Evolutionary conservation across 2,797 vertebrate species (phyloP).

Genomic region (Hippopotamyrus pictus): DNA sequence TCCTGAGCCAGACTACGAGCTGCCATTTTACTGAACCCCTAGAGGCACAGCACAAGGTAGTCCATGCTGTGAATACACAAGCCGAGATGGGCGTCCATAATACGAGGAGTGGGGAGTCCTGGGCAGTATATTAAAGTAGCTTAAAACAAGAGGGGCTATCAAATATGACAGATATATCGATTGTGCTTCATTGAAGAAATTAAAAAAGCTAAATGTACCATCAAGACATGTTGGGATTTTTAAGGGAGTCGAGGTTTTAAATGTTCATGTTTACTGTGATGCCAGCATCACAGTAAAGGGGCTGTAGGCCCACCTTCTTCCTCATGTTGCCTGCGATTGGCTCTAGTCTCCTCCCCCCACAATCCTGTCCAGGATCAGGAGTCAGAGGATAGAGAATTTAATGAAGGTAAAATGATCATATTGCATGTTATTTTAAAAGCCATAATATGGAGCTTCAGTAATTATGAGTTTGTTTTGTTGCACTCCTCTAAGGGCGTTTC

Average conservation of each 20-base stretch:
- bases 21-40: constrained; percentile 14
- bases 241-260: neutral
- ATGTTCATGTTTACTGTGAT: neutral
- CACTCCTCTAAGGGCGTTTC: neutral
- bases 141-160: neutral
- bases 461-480: neutral
- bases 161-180: neutral
- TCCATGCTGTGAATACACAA: constrained; percentile 22
- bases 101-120: neutral
- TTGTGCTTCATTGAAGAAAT: neutral
- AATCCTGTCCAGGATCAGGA: neutral
- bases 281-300: neutral
- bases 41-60: neutral
- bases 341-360: neutral
- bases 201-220: neutral
- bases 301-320: neutral
- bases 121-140: neutral
- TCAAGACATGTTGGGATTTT: neutral
- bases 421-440: neutral
- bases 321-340: neutral
- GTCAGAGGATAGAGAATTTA: neutral
- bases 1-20: neutral
- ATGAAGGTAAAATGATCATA: neutral
- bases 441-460: neutral
- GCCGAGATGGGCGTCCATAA: neutral